Evolutionary conservation across 2,797 vertebrate genomes (phyloP), one percentile per base, ranked within the genome.

Genomic region (Labeo calbasu): DNA sequence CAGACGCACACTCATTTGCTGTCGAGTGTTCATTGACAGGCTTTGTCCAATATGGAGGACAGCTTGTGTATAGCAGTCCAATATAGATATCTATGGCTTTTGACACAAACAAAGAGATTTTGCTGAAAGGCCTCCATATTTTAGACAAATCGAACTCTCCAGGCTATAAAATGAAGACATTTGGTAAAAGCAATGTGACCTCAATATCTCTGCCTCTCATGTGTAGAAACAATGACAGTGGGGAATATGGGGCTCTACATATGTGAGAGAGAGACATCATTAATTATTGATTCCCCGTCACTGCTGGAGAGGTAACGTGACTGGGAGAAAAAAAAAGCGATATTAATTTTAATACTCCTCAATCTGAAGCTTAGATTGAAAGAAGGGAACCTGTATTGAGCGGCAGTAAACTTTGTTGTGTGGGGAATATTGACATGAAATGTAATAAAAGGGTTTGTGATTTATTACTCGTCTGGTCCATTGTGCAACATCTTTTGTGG

Each of bases 341-440:
- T 87, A 88, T 90, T 87, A 82, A 90, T 90, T 91, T 89, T 89
- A 89, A 90, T 88, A 72, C 82, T 83, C 81, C 87, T 88, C 84
- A 87, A 83, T 87, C 82, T 86, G 76, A 86, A 68, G 80, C 82
- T 82, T 78, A 87, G 81, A 89, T 88, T 88, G 86, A 82, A 84
- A 88, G 82, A 86, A 88, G 85, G 84, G 82, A 84, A 85, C 83
- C 77, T 83, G 84, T 88, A 89, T 88, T 87, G 88, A 89, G 86
- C 78, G 36, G 73, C 72, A 63, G 82, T 86, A 87, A 86, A 89
- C 86, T 89, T 88, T 84, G 84, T 88, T 89, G 84, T 87, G 84
- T 79, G 84, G 71, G 68, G 88, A 86, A 88, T 89, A 89, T 91
- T 87, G 88, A 89, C 90, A 87, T 84, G 81, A 88, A 89, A 91